Evolutionary conservation across 2,888 invertebrate genomes (phyloP), one percentile per base, ranked within the genome.

Genomic region (Folsomia manolachei): DNA sequence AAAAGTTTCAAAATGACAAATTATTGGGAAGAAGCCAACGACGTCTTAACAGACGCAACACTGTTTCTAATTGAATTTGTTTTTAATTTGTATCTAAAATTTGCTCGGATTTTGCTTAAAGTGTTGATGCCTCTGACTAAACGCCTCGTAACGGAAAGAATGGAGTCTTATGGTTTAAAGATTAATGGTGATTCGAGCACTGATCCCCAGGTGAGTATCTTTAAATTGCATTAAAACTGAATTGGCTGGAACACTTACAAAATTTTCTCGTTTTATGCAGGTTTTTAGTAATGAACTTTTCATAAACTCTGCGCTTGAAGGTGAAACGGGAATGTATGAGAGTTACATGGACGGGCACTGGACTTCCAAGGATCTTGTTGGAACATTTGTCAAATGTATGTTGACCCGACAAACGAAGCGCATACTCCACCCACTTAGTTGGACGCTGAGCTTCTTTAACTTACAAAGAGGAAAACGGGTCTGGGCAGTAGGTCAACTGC

Each of bases 401-500:
- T 39, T 14, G 14, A 39, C 39, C 7, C 39, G 39, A 39, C 39
- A 53, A 27, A 72, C 71, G 0, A 72, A 70, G 21, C 51, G 68
- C 60, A 60, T 72, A 25, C 68, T 72, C 27, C 75, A 75, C 65
- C 75, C 71, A 21, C 60, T 71, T 26, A 76, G 69, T 68, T 71
- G 63, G 61, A 67, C 63, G 51, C 71, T 73, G 63, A 70, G 70
- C 9, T 66, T 64, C 27, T 77, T 78, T 71, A 78, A 78, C 66
- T 60, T 76, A 11, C 78, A 78, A 65, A 78, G 73, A 1, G 71
- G 69, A 27, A 65, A 63, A 2, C 66, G 72, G 66, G 71, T 75
- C 18, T 77, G 75, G 74, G 73, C 72, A 52, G 75, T 75, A 25
- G 76, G 74, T 19, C 66, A 76, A 52, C 60, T 60, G n/a, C 76